Evolutionary conservation across 1,140 invertebrate genomes (phyloP).

Genomic region (Monomorium pharaonis): DNA sequence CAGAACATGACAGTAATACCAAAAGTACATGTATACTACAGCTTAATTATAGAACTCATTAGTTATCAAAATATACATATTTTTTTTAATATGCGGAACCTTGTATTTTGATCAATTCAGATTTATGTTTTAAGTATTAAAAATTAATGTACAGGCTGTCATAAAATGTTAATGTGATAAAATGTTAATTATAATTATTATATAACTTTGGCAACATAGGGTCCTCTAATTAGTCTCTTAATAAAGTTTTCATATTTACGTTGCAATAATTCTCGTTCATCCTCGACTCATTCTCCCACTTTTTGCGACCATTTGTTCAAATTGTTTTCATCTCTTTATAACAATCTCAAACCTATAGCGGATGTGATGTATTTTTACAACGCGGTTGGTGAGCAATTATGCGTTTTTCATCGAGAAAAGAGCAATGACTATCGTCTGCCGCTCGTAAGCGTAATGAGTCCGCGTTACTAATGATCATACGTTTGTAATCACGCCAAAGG

Average conservation of each 20-base stretch:
- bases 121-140: no score
- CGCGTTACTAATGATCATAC: constrained; percentile 55
- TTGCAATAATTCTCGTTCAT: neutral
- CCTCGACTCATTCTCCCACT: neutral
- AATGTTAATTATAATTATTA: no score
- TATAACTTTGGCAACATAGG: no score
- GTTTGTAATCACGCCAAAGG: constrained; percentile 51
- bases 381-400: neutral
- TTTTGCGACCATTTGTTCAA: neutral
- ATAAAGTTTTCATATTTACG: neutral
- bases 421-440: constrained; percentile 38
- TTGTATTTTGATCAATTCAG: no score
- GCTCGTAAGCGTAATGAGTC: constrained; percentile 62
- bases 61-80: no score
- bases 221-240: no score
- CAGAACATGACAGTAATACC: no score
- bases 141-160: no score
- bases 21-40: no score
- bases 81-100: no score
- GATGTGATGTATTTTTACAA: constrained; percentile 42
- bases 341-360: neutral
- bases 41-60: no score
- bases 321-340: neutral
- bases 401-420: constrained; percentile 20
- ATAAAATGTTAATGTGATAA: no score